Evolutionary conservation across 2,888 invertebrate genomes (phyloP), one percentile per base, ranked within the genome.

Genomic region (Eupithecia subumbrata): DNA sequence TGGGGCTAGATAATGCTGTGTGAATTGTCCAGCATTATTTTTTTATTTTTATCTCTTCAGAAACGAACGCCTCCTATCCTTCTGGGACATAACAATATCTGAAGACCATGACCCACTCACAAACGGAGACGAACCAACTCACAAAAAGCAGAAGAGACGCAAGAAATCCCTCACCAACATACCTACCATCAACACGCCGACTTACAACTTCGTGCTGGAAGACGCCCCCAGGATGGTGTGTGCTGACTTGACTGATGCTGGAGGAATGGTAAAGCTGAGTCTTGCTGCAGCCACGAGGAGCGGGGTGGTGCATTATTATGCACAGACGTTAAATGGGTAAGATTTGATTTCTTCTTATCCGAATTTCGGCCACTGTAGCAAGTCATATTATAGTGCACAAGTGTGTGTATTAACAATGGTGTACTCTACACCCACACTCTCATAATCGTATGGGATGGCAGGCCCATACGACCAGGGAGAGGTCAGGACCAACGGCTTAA

Each of bases 251-350:
- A 86, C 93, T 30, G 89, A 90, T 5, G 93, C 94, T 14, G 95
- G 95, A 7, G 95, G 95, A 0, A 95, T 95, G 14, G 94, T 94
- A 0, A 92, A 92, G 81, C 92, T 89, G 89, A 95, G 80, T 88
- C 92, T 88, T 82, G 90, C 94, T 0, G 96, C 96, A 0, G 95
- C 96, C 0, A 97, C 98, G 0, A 95, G 97, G 82, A 97, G 96
- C 85, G 98, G 98, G 0, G 96, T 97, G 9, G 96, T 97, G 60
- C 97, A 98, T 89, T 93, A 97, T 74, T 98, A 97, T 88, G 95
- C 96, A 71, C 97, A 97, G 84, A 96, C 96, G 80, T 92, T 97
- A 56, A 98, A 98, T 91, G 97, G 97, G 96, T 97, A 37, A 37
- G 37, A 7, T 37, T 37, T 30, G 30, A 30, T 30, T 30, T 30